These are phyloP conservation scores for Hermetia illucens DNA, from an alignment of 1,140 invertebrate species.

Conservation along the genomic window DNA sequence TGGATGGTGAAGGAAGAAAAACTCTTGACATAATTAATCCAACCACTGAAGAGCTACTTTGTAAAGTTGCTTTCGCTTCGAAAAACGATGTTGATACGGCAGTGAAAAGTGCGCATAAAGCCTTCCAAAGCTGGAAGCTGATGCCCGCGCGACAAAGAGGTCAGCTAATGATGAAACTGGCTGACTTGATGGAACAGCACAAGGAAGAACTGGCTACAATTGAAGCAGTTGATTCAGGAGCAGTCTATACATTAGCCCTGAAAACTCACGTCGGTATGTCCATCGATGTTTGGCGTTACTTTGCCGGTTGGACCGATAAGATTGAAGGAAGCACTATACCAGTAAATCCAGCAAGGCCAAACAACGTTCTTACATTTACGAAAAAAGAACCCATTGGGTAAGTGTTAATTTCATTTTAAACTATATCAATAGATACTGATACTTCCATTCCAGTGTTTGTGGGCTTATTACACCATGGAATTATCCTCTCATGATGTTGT, in stretches of 20 bases:
- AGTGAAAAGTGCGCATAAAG: conserved; percentile 68
- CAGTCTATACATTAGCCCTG: conserved; percentile 85
- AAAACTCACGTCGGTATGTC: conserved; percentile 93
- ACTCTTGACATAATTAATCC: conserved; percentile 67
- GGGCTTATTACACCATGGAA: conserved; percentile 96
- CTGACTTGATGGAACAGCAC: conserved; percentile 85
- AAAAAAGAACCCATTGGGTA: conserved; percentile 76
- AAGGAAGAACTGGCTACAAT: conserved; percentile 90
- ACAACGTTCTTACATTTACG: conserved; percentile 66
- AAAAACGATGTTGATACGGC: conserved; percentile 73
- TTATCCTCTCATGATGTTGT: conserved; percentile 94
- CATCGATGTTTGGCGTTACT: conserved; percentile 84
- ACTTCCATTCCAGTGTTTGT: conserved; percentile 53
- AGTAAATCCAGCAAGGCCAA: conserved; percentile 75
- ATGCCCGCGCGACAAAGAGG: conserved; percentile 73
- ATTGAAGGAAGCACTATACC: conserved; percentile 86
- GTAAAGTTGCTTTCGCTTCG: conserved; percentile 61
- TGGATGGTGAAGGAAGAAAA: conserved; percentile 54
- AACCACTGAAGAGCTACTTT: conserved; percentile 67
- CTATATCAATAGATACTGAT: conserved; percentile 1
- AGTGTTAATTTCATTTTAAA: conserved; percentile 11
- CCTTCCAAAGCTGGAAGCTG: conserved; percentile 83
- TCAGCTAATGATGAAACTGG: conserved; percentile 60
- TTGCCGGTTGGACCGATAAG: conserved; percentile 91
- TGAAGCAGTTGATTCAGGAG: conserved; percentile 84